These are phyloP conservation scores for Bactericera cockerelli DNA, from an alignment of 1,140 invertebrate genomes.

Conservation along the genomic window DNA sequence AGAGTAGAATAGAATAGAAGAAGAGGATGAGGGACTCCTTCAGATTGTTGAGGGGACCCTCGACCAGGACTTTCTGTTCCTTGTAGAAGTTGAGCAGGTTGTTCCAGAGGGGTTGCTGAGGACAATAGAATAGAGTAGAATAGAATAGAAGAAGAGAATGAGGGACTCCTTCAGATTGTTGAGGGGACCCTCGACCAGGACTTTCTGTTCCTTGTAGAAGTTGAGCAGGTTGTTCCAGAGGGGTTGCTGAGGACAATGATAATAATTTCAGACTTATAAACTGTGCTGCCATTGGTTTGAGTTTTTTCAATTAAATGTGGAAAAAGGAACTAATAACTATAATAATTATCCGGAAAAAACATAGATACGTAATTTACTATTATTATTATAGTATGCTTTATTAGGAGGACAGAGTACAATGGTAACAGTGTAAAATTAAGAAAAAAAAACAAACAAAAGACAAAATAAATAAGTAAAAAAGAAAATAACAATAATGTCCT, in stretches of 20 bases:
- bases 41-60: conserved; percentile 93
- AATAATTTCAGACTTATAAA: background rate
- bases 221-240: conserved; percentile 96
- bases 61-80: conserved; percentile 92
- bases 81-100: conserved; percentile 96
- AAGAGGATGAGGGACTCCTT: conserved; percentile 93
- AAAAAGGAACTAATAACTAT: too few relatives aligned
- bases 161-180: conserved; percentile 94
- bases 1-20: background rate
- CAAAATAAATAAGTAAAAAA: too few relatives aligned
- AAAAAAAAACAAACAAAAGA: too few relatives aligned
- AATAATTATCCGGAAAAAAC: too few relatives aligned
- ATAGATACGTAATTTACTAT: too few relatives aligned
- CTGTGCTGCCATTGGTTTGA: background rate
- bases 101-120: conserved; percentile 91
- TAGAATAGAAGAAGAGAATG: too few relatives aligned
- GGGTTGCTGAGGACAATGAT: conserved; percentile 54
- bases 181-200: conserved; percentile 92
- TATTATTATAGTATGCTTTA: too few relatives aligned
- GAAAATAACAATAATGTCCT: too few relatives aligned
- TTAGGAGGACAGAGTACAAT: too few relatives aligned
- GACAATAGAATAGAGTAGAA: too few relatives aligned
- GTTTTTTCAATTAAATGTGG: background rate
- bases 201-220: conserved; percentile 96
- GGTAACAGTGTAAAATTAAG: too few relatives aligned